Conservation (phyloP, 2,797 vertebrate species). For the Acanthornis magna region DNA sequence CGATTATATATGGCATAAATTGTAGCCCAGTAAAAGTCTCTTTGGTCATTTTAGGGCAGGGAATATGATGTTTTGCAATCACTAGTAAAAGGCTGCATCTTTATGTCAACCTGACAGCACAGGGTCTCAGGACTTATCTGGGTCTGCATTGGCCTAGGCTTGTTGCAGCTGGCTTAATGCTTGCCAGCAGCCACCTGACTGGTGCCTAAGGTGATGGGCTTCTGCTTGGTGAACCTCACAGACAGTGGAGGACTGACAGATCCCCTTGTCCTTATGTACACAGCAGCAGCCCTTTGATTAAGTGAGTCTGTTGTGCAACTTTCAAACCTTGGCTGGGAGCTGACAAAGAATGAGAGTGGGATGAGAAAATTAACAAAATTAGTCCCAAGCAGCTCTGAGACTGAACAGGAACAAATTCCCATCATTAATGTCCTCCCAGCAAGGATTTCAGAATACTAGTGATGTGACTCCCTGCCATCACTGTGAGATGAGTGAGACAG, state of each 20-base stretch:
- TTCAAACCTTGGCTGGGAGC: neutral
- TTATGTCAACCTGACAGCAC: fast-evolving
- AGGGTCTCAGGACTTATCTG: neutral
- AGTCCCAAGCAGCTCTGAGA: neutral
- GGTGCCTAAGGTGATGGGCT: neutral
- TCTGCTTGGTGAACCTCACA: neutral
- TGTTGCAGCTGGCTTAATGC: neutral
- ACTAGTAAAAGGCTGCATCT: neutral
- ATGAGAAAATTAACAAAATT: neutral
- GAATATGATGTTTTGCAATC: neutral
- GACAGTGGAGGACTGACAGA: neutral
- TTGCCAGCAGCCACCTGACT: neutral
- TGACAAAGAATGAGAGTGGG: neutral
- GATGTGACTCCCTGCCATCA: neutral
- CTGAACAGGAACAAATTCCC: neutral
- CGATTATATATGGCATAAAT: conserved; percentile 16
- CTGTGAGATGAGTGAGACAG: neutral
- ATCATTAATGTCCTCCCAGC: neutral
- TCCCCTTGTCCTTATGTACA: fast-evolving
- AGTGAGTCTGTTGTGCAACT: neutral
- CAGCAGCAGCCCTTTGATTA: neutral
- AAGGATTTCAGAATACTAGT: neutral
- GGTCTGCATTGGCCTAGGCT: neutral
- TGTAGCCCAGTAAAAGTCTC: neutral
- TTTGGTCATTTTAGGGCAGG: neutral